Conservation (phyloP, 2,888 invertebrate species). For the Odontocolon sp. region DNA sequence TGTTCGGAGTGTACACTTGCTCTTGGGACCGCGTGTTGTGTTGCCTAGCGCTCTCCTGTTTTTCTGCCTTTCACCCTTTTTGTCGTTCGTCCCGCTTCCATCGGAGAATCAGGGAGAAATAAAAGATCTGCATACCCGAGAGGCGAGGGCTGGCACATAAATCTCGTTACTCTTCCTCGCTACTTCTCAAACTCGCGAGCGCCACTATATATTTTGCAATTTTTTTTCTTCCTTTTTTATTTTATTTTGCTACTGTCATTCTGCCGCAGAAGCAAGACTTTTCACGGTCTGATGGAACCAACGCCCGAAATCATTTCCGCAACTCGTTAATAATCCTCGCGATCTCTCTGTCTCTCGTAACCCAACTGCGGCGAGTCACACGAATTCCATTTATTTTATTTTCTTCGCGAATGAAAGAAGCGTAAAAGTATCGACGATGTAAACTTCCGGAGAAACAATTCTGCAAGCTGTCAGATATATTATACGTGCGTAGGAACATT, state of each 20-base stretch:
- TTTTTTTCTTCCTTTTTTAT: slow-evolving; percentile 20
- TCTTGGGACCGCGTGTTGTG: not conserved
- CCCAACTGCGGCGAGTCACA: not conserved
- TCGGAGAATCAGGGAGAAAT: slow-evolving; percentile 37
- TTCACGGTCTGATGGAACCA: slow-evolving; percentile 62
- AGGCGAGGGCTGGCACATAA: slow-evolving; percentile 44
- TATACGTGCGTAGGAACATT: not conserved
- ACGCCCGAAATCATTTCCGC: slow-evolving; percentile 62
- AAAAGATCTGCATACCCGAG: slow-evolving; percentile 28
- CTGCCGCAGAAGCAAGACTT: slow-evolving; percentile 48
- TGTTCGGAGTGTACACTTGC: slow-evolving; percentile 1
- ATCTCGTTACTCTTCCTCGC: slow-evolving; percentile 38
- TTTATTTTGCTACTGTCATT: too few species aligned
- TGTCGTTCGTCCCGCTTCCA: slow-evolving; percentile 9
- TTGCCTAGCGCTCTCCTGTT: not conserved
- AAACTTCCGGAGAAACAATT: slow-evolving; percentile 18
- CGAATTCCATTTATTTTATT: not conserved
- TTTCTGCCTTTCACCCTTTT: slow-evolving; percentile 20
- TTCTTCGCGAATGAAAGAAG: not conserved
- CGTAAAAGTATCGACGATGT: not conserved
- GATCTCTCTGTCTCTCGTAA: not conserved
- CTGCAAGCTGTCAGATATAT: not conserved
- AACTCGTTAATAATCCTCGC: slow-evolving; percentile 49
- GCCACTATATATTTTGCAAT: slow-evolving; percentile 4
- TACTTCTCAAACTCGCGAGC: not conserved